Evolutionary conservation across 1,140 invertebrate genomes (phyloP).

Genomic region (Drosophila oshimai): DNA sequence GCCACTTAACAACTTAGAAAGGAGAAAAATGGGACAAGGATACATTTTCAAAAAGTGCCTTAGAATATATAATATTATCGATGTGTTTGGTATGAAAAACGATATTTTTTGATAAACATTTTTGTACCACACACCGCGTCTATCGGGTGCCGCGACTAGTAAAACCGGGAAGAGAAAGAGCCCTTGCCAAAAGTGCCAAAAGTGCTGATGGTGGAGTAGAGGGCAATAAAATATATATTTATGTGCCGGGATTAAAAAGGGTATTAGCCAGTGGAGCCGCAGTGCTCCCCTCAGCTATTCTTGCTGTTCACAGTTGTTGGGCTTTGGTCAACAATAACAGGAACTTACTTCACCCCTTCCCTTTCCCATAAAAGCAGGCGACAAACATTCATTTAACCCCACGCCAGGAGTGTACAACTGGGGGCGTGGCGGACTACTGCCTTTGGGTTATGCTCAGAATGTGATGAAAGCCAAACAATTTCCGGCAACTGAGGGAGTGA

Average conservation of each 20-base stretch:
- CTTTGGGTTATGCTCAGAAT: slow-evolving; percentile 4
- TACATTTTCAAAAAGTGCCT: no score
- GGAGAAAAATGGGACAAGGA: no score
- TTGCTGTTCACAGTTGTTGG: slow-evolving; percentile 25
- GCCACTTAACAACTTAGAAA: no score
- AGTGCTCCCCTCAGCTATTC: neutral
- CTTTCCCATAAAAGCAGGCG: slow-evolving; percentile 7
- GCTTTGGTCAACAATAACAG: slow-evolving; percentile 37
- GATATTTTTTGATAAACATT: no score
- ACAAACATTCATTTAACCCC: slow-evolving; percentile 46
- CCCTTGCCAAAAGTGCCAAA: neutral
- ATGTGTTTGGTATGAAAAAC: no score
- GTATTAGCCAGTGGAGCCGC: slow-evolving; percentile 63
- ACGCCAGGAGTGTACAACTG: neutral
- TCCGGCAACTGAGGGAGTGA: neutral
- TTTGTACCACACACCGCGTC: no score
- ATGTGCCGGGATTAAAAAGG: slow-evolving; percentile 64
- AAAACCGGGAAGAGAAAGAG: no score
- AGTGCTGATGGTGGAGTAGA: neutral
- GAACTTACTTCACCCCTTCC: neutral
- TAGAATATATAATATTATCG: no score
- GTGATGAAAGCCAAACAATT: slow-evolving; percentile 38
- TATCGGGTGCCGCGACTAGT: no score
- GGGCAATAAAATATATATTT: slow-evolving; percentile 63
- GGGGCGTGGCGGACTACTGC: neutral